A percentile compares a stretch with the other conserved stretches of the same genome.
phyloP scores from a whole-genome alignment of 2,113 vertebrate species.

The Prunella himalayana region DNA sequence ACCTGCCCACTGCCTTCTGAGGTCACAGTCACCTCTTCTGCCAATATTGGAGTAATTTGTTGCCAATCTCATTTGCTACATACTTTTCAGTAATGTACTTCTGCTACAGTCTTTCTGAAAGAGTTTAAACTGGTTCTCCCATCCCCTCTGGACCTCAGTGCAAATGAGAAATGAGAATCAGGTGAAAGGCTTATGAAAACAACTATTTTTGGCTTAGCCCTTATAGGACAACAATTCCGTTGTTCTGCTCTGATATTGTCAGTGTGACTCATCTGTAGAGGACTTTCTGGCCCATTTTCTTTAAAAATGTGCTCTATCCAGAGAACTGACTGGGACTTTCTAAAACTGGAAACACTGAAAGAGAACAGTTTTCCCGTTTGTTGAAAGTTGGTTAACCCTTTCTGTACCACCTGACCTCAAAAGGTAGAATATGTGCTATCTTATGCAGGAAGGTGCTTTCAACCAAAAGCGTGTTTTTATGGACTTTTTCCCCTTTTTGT shows the following conservation, averaged over 20 bases:
- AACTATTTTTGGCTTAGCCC: conserved; percentile 32
- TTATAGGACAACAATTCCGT: not conserved
- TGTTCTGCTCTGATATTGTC: not conserved
- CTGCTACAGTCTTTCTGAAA: not conserved
- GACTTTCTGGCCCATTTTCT: conserved; percentile 44
- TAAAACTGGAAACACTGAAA: conserved; percentile 1
- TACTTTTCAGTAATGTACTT: not conserved
- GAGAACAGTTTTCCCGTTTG: not conserved
- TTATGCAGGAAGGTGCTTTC: not conserved
- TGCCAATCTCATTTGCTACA: not conserved
- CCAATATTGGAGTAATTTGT: not conserved
- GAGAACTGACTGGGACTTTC: not conserved
- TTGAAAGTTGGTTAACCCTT: not conserved
- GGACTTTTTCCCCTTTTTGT: not conserved
- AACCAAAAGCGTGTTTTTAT: not conserved
- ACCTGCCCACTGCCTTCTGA: not conserved
- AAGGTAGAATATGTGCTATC: not conserved
- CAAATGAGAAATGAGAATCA: not conserved
- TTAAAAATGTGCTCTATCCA: not conserved
- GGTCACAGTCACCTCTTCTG: not conserved
- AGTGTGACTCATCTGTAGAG: conserved; percentile 25
- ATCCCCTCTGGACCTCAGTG: not conserved
- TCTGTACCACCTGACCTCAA: not conserved
- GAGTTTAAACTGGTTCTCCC: not conserved
- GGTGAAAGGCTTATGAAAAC: conserved; percentile 45